phyloP scores from a whole-genome alignment of 2,797 vertebrate species.

The Poeciliopsis turneri region DNA sequence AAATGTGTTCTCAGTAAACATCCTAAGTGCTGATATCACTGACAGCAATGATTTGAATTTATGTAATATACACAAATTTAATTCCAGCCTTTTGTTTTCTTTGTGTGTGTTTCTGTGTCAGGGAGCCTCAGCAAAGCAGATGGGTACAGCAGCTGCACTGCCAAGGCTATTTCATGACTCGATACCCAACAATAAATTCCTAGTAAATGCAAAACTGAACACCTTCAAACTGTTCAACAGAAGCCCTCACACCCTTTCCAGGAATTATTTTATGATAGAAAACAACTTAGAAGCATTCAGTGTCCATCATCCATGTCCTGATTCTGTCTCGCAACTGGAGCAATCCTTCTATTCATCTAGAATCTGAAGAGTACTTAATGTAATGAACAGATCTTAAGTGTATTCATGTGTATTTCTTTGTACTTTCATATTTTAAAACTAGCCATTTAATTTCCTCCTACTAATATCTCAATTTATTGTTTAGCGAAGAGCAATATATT shows the following conservation, averaged over 20 bases:
- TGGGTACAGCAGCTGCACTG: constrained; percentile 62
- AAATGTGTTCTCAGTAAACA: constrained; percentile 22
- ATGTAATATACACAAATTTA: constrained; percentile 27
- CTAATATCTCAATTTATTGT: not conserved
- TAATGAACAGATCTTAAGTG: not conserved
- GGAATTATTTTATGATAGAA: constrained; percentile 32
- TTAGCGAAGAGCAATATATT: not conserved
- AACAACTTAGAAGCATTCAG: constrained; percentile 34
- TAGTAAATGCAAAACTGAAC: constrained; percentile 59
- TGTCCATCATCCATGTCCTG: constrained; percentile 24
- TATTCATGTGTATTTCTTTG: not conserved
- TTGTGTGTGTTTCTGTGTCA: constrained; percentile 9
- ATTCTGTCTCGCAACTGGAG: constrained; percentile 28
- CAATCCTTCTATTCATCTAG: constrained; percentile 15
- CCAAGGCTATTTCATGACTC: constrained; percentile 67
- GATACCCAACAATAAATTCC: constrained; percentile 67
- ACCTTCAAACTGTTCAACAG: constrained; percentile 39
- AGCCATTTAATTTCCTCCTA: not conserved
- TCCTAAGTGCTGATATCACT: constrained; percentile 22
- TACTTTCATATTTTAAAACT: not conserved
- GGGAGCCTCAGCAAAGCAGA: constrained; percentile 53
- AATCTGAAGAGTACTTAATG: constrained; percentile 3
- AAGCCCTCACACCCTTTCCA: constrained; percentile 30
- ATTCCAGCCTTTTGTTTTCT: constrained; percentile 8
- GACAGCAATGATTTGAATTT: constrained; percentile 14